Evolutionary conservation across 2,113 vertebrate genomes (phyloP).

Genomic region (Deroptyus accipitrinus): DNA sequence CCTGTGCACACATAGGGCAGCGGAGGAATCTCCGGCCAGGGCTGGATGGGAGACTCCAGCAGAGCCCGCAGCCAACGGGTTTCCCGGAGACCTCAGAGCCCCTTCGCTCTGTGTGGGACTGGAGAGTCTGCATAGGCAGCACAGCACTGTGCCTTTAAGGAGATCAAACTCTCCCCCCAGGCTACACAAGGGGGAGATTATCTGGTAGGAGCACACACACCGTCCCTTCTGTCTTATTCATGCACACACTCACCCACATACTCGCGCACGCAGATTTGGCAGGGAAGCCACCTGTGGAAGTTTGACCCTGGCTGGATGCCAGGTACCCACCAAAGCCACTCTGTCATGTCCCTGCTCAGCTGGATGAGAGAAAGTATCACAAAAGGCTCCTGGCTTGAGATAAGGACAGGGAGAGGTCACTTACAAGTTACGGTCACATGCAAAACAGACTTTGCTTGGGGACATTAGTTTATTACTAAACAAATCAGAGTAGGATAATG

Average conservation of each 20-base stretch:
- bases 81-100: accelerated
- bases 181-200: background rate
- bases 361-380: background rate
- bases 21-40: accelerated
- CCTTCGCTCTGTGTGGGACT: accelerated
- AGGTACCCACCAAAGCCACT: background rate
- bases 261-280: background rate
- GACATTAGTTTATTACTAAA: background rate
- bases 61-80: accelerated
- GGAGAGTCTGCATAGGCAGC: accelerated
- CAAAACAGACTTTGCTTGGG: background rate
- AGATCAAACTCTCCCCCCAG: background rate
- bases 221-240: too few species aligned
- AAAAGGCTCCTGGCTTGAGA: background rate
- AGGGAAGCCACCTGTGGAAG: background rate
- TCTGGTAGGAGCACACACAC: accelerated
- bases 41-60: too few species aligned
- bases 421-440: background rate
- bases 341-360: background rate
- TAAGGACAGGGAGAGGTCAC: background rate
- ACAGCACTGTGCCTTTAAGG: background rate
- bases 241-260: too few species aligned
- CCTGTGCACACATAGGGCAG: accelerated
- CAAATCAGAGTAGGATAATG: background rate
- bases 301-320: background rate